These are phyloP conservation scores for Melanerpes formicivorus DNA, from an alignment of 2,113 vertebrate genomes.

Conservation along the genomic window DNA sequence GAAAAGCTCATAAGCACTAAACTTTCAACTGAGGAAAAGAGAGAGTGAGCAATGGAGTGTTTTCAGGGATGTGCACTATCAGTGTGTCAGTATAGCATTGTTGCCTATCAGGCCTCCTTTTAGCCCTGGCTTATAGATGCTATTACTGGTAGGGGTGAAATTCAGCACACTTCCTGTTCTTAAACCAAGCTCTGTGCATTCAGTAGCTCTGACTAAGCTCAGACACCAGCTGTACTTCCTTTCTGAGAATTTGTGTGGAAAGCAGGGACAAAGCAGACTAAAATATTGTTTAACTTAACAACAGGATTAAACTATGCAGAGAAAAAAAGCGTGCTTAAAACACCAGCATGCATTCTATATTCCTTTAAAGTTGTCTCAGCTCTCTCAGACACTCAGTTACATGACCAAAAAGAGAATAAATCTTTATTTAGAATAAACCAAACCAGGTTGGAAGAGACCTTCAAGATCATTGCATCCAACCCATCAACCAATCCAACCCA, in stretches of 20 bases:
- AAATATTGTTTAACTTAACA: slow-evolving; percentile 31
- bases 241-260: slow-evolving; percentile 25
- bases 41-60: not conserved
- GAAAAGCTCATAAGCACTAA: not conserved
- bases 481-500: no score
- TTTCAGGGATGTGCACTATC: not conserved
- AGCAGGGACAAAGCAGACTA: not conserved
- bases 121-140: not conserved
- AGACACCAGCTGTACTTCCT: not conserved
- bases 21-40: not conserved
- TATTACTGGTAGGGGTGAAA: not conserved
- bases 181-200: not conserved
- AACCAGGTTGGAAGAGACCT: no score
- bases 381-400: slow-evolving; percentile 17
- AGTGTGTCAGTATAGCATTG: not conserved
- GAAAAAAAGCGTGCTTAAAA: slow-evolving; percentile 7
- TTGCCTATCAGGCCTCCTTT: not conserved
- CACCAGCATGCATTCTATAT: not conserved
- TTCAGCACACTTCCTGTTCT: not conserved
- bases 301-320: slow-evolving; percentile 2
- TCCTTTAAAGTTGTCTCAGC: not conserved
- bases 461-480: no score
- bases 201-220: not conserved
- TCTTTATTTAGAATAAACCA: no score
- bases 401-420: slow-evolving; percentile 44